Evolutionary conservation across 92 coral and sea anemone species (phyloP), one percentile per base, ranked within the genome.

Genomic region (Porites lobata): DNA sequence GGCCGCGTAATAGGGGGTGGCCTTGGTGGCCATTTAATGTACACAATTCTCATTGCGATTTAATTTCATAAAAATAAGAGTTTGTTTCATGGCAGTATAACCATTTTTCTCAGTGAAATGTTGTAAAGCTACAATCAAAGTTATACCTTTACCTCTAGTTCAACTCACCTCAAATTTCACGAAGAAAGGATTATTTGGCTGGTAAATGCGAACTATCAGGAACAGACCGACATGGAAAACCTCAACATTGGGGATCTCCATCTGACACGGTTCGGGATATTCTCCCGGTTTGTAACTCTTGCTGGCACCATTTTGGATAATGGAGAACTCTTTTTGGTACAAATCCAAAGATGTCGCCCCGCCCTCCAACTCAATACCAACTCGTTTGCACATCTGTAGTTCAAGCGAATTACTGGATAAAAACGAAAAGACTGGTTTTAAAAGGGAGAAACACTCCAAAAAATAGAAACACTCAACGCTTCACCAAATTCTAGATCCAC

Each of bases 361-460:
- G 4, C 86, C 84, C 18, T 84, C 73, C 56, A 95, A 69, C 32
- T 89, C 73, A 8, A 95, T 80, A 18, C 90, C 85, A 69, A 91
- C 95, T 77, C 96, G 98, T 54, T 96, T 97, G 85, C 99, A 97
- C 98, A 94, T 94, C 92, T 96, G 95, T 83, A 96, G 90, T 82
- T 96, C 99, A 47, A 95, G 88, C 11, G 98, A 94, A 72, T 97
- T 80, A 12, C 88, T 94, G 58, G 11, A 26, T 52, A 56, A 56
- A 56, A 10, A 56, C 61, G 61, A 56, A 14, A 14, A 56, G 15
- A 4, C 11, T 10, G 0, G 61, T 56, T 56, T 56, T 14, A 56
- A 10, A 9, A 9, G 15, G 17, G 15, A 10, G 61, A 56, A 56
- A 56, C 61, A 56, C 72, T 67, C 72, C 1, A 1, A 22, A 22